These are phyloP conservation scores for Agrotis ipsilon DNA, from an alignment of 2,888 invertebrate species.

Conservation along the genomic window DNA sequence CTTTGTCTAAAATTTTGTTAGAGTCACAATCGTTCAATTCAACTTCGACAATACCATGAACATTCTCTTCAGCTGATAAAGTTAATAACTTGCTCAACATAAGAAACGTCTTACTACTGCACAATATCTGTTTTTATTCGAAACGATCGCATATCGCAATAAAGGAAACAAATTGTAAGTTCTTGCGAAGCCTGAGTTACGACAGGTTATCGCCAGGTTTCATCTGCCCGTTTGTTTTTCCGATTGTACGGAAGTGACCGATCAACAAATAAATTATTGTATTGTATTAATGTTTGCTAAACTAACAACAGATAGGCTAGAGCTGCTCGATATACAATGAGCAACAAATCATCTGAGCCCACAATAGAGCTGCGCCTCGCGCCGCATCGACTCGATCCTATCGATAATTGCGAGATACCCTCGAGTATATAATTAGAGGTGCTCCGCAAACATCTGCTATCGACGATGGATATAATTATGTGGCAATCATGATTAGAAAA, in stretches of 20 bases:
- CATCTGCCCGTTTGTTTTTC: slow-evolving; percentile 38
- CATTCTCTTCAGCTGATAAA: slow-evolving; percentile 16
- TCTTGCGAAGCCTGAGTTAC: slow-evolving; percentile 32
- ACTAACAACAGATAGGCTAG: slow-evolving; percentile 34
- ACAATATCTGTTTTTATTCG: slow-evolving; percentile 44
- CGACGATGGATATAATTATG: slow-evolving; percentile 48
- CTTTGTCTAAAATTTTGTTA: not conserved
- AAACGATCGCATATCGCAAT: slow-evolving; percentile 31
- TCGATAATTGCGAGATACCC: slow-evolving; percentile 68
- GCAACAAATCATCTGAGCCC: slow-evolving; percentile 55
- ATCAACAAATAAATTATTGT: slow-evolving; percentile 47
- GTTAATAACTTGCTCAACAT: slow-evolving; percentile 9
- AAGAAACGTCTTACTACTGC: slow-evolving; percentile 9
- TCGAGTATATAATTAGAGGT: slow-evolving; percentile 63
- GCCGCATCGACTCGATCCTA: slow-evolving; percentile 63
- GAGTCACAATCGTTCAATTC: not conserved
- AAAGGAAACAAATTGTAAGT: slow-evolving; percentile 44
- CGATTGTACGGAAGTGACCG: slow-evolving; percentile 42
- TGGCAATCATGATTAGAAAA: slow-evolving; percentile 27
- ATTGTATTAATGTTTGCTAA: slow-evolving; percentile 47
- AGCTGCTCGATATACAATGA: slow-evolving; percentile 47
- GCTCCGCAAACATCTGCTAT: slow-evolving; percentile 57
- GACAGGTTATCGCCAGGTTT: slow-evolving; percentile 31
- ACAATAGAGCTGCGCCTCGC: slow-evolving; percentile 65
- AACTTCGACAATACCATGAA: not conserved